phyloP scores from a whole-genome alignment of 2,113 vertebrate genomes.

The Boleophthalmus pectinirostris region DNA sequence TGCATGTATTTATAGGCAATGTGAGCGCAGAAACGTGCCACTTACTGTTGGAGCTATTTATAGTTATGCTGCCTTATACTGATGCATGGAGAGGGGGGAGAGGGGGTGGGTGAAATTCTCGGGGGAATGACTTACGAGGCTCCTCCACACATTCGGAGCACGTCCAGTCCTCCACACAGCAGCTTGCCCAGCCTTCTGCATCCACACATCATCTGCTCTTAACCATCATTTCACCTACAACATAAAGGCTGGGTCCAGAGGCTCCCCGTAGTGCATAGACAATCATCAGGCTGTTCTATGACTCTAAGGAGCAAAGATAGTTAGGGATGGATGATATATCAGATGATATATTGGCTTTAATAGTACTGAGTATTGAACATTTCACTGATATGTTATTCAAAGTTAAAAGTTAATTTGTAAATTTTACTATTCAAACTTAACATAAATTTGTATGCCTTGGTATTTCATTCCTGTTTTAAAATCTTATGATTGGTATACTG shows the following conservation, averaged over 20 bases:
- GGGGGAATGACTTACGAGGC: conserved; percentile 62
- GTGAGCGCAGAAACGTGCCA: conserved; percentile 60
- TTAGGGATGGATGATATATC: no score
- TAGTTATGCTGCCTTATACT: conserved; percentile 65
- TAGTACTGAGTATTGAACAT: no score
- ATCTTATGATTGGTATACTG: no score
- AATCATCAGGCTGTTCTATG: not conserved
- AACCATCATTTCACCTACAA: conserved; percentile 3
- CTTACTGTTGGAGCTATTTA: conserved; percentile 68
- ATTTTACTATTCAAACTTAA: no score
- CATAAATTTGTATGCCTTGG: no score
- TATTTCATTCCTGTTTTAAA: no score
- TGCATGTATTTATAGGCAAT: conserved; percentile 74
- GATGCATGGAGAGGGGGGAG: conserved; percentile 55
- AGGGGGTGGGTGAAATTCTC: conserved; percentile 51
- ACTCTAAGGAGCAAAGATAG: not conserved
- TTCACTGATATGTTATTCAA: no score
- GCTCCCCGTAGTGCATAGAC: not conserved
- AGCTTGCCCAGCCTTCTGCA: conserved; percentile 22
- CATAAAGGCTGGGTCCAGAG: conserved; percentile 28
- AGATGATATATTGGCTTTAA: no score
- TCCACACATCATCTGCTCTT: conserved; percentile 21
- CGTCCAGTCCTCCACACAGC: conserved; percentile 24
- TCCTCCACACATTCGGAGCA: conserved; percentile 47
- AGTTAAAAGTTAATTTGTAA: no score